A percentile compares a stretch with the other conserved stretches of the same genome.
Evolutionary conservation across 1,140 invertebrate species (phyloP).

Genomic region (Trichonephila inaurata): DNA sequence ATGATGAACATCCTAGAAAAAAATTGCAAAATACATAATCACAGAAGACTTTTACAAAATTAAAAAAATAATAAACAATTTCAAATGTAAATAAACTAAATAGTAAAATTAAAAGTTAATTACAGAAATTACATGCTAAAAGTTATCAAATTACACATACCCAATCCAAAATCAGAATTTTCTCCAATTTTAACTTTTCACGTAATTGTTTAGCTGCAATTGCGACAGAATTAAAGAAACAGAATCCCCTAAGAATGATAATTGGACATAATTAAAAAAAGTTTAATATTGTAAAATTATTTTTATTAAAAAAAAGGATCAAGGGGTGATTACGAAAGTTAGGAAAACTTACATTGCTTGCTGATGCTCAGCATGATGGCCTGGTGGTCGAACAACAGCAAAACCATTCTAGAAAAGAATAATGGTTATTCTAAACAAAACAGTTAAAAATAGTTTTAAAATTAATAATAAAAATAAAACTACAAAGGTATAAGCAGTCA

Average conservation of each 20-base stretch:
- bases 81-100: not conserved
- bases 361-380: slow-evolving; percentile 98
- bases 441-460: too few species aligned
- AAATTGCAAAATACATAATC: not conserved
- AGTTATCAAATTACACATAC: slow-evolving; percentile 81
- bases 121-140: not conserved
- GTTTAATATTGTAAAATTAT: not conserved
- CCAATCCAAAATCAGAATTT: slow-evolving; percentile 98
- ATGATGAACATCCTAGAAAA: slow-evolving; percentile 95
- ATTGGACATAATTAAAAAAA: not conserved
- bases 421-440: not conserved
- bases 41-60: not conserved
- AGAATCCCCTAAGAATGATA: slow-evolving; percentile 89
- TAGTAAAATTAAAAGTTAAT: too few species aligned
- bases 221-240: slow-evolving; percentile 99
- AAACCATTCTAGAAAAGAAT: slow-evolving; percentile 91
- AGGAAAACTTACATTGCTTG: slow-evolving; percentile 89
- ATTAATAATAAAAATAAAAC: too few species aligned
- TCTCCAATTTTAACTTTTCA: slow-evolving; percentile 90
- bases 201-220: slow-evolving; percentile 95
- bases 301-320: not conserved
- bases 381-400: slow-evolving; percentile 97
- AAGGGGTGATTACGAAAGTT: not conserved
- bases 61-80: not conserved
- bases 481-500: too few species aligned